Conservation (phyloP, 1,140 invertebrate genomes). For the Drosophila nikananu region DNA sequence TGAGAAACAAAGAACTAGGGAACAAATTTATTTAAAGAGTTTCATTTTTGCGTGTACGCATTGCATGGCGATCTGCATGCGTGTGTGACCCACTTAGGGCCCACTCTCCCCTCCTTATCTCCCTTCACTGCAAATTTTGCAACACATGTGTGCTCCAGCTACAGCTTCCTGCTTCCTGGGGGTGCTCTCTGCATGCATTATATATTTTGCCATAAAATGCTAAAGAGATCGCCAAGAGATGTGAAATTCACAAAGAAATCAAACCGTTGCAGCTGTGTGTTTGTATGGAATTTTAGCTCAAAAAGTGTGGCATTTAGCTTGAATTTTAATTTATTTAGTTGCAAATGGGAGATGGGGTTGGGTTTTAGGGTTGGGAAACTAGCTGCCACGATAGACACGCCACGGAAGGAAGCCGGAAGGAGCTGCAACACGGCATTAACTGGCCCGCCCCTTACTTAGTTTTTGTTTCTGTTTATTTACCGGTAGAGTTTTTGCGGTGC, state of each 20-base stretch:
- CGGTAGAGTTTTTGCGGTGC: conserved; percentile 13
- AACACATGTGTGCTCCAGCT: conserved; percentile 25
- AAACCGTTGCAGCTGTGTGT: not conserved
- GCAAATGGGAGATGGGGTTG: conserved; percentile 14
- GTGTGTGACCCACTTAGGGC: conserved; percentile 33
- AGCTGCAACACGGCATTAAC: conserved; percentile 25
- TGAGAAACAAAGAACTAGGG: too few relatives aligned
- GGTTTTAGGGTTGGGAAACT: conserved; percentile 15
- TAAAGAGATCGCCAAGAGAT: not conserved
- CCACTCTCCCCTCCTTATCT: not conserved
- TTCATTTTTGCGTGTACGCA: not conserved
- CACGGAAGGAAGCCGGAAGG: conserved; percentile 29
- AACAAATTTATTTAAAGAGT: too few relatives aligned
- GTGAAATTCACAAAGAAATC: too few relatives aligned
- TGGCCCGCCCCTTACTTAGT: not conserved
- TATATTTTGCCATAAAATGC: not conserved
- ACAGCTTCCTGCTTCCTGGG: conserved; percentile 19
- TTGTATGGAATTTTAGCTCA: not conserved
- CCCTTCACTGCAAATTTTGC: not conserved
- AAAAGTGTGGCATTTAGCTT: conserved; percentile 42
- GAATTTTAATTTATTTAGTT: conserved; percentile 81
- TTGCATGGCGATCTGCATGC: not conserved
- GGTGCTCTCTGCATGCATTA: conserved; percentile 1
- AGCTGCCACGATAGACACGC: conserved; percentile 19
- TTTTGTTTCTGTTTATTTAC: conserved; percentile 5